A percentile compares a stretch with the other conserved stretches of the same genome.
These are phyloP conservation scores for Zingel zingel DNA, from an alignment of 2,113 vertebrate genomes.

Conservation along the genomic window DNA sequence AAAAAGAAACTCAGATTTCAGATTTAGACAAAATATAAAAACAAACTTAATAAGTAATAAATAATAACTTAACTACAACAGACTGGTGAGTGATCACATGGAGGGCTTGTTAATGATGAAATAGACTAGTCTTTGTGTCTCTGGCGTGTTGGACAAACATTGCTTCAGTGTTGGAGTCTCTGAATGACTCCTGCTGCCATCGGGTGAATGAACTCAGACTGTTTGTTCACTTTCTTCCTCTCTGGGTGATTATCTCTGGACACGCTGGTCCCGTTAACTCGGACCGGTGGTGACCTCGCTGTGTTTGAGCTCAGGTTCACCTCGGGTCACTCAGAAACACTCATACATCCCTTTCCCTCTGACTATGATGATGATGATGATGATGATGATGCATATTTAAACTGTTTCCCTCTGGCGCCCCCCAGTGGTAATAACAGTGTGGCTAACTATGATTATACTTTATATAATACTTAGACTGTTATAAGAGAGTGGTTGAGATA, in stretches of 20 bases:
- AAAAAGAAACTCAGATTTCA: too few species aligned
- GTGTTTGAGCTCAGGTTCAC: constrained; percentile 20
- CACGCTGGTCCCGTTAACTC: not conserved
- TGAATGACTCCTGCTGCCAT: constrained; percentile 14
- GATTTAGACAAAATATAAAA: too few species aligned
- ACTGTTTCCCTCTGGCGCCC: not conserved
- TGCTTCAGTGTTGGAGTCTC: not conserved
- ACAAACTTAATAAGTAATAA: too few species aligned
- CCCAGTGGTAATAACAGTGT: not conserved
- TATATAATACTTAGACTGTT: too few species aligned
- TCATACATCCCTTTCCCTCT: not conserved
- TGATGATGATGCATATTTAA: too few species aligned
- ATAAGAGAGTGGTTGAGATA: too few species aligned
- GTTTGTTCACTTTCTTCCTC: constrained; percentile 44
- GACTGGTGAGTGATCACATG: too few species aligned
- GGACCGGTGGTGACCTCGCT: constrained; percentile 35
- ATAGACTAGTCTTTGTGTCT: not conserved
- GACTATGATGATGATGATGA: not conserved
- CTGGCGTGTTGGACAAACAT: constrained; percentile 9
- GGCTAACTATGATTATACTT: too few species aligned
- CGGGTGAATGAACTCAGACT: constrained; percentile 44
- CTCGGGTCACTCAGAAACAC: constrained; percentile 11
- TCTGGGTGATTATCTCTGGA: constrained; percentile 13
- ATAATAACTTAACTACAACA: too few species aligned
- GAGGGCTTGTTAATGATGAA: too few species aligned